Evolutionary conservation across 2,888 invertebrate genomes (phyloP).

Genomic region (Gisinianus flammeolus): DNA sequence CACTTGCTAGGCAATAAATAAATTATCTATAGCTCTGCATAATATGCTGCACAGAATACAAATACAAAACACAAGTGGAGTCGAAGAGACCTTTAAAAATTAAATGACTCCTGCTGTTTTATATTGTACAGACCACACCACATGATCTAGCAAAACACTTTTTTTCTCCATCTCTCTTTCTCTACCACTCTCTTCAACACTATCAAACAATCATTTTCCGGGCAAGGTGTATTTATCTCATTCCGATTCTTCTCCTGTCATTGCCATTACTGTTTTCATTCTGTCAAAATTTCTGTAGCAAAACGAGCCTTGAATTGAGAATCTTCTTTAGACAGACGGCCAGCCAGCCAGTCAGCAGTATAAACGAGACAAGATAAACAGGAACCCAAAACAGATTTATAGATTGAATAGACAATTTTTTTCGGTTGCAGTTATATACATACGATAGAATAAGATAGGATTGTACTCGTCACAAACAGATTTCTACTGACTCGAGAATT

Average conservation of each 20-base stretch:
- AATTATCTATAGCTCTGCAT: no score
- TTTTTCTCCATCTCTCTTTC: background rate
- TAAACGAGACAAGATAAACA: no score
- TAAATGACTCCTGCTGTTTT: conserved; percentile 16
- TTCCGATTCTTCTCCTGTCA: background rate
- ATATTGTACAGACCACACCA: conserved; percentile 8
- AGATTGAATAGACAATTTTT: no score
- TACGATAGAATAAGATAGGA: no score
- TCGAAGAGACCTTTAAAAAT: background rate
- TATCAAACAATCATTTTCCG: conserved; percentile 30
- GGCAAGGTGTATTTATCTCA: conserved; percentile 28
- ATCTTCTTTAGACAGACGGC: no score
- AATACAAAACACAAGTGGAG: no score
- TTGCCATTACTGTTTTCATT: conserved; percentile 9
- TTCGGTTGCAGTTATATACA: no score
- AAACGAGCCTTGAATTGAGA: background rate
- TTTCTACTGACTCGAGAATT: no score
- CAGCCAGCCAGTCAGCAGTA: no score
- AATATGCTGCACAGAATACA: no score
- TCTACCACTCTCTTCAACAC: background rate
- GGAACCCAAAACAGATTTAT: no score
- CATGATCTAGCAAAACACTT: background rate
- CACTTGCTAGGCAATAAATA: background rate
- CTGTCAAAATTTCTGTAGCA: background rate
- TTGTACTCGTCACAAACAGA: no score